Base-by-base conservation (phyloP, 2,113 vertebrate genomes). In the Callipepla squamata region DNA sequence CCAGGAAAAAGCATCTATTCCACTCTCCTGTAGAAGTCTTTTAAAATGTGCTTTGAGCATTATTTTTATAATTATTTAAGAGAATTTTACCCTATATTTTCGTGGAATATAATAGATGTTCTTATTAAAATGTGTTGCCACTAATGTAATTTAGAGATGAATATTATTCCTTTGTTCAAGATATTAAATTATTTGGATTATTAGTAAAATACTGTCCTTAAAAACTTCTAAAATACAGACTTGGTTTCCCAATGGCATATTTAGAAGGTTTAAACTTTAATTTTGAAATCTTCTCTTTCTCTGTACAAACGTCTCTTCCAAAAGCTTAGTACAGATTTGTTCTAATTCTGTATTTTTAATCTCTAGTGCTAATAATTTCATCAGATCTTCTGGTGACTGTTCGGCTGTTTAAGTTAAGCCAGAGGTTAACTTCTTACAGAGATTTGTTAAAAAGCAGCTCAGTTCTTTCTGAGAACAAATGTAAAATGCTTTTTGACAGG, bases 311-410 rank as follows among this genome's bases (percentile, higher is more conserved):
- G 21, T 73, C 5, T 62, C 30, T 82, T 90, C 45, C 8, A 15
- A 89, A 84, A 77, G 78, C 50, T 91, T 90, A 93, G 47, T 40
- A 38, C 68, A 80, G 91, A 78, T 91, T 89, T 85, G 57, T 90
- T 92, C 94, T 91, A 92, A 87, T 94, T 89, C 70, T 65, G 15
- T 94, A 13, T 25, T 85, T 93, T 85, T 85, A 80, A 93, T 96
- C 87, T 76, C n/a, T 76, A 50, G 84, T 70, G 62, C 1, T 7
- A 95, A 86, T 88, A 73, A 74, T 92, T 89, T 89, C 4, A 79
- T 91, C 69, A 77, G 76, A 63, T 63, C 45, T 63, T 82, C 89
- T 77, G 42, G 13, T 45, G 45, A 34, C 61, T 76, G 8, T 42
- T 61, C 89, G 32, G 47, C 87, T 92, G 80, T 87, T 89, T 63